Base-by-base conservation (phyloP, 2,888 invertebrate genomes). In the Thereva unica region DNA sequence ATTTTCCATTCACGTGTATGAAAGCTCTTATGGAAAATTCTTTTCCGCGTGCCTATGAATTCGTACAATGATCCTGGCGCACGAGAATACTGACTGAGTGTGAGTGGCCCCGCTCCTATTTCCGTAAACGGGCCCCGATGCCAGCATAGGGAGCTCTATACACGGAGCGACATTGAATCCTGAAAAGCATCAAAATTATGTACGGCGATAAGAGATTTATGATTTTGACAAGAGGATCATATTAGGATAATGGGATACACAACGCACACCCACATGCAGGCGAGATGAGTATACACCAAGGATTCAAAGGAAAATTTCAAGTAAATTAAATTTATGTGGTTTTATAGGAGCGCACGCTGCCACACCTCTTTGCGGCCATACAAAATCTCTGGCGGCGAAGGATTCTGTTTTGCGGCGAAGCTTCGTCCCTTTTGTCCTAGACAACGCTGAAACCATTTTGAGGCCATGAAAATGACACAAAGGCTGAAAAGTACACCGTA, bases 291-390 rank as follows among this genome's bases (percentile, higher is more conserved):
- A 37, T n/a, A 10, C 47, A 59, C 37, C 12, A 37, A 10, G 47
- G 8, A 38, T 3, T 47, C 10, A 59, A 47, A 47, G 10, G 57
- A 59, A 59, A 59, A 59, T 59, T 59, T 59, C 57, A 59, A 59
- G 57, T 47, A 59, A 59, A 59, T 59, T 59, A 59, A 59, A 59
- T 59, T 59, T 59, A 59, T 59, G 57, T 59, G 57, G 57, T 59
- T 59, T 59, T 59, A 59, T 59, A 37, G 47, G 37, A 38, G 5
- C n/a, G 37, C 35, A 34, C 23, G 38, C 38, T 37, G 37, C 37
- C 9, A 4, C 47, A 3, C 57, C 44, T 6, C 4, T 7, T 45
- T 10, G 34, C 23, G 23, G 23, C 23, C 23, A 23, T 23, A 12
- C 45, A 38, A 23, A 4, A 5, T 10, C 41, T 7, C 10, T 4